Conservation (phyloP, 1,140 invertebrate genomes). For the Dendroctonus valens region DNA sequence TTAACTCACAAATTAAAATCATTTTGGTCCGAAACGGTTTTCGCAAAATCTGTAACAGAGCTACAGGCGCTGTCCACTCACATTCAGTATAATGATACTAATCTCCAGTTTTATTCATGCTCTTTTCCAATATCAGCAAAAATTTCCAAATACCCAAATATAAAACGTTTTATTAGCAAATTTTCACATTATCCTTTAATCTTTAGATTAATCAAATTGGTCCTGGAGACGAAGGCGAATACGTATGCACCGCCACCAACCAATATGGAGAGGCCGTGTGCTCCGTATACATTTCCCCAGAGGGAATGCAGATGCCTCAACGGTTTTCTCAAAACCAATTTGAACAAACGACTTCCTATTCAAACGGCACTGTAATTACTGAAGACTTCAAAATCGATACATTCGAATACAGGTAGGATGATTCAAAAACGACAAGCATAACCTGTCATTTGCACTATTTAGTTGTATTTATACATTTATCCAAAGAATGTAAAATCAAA, state of each 20-base stretch:
- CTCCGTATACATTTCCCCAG: conserved; percentile 93
- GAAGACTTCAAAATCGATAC: conserved; percentile 88
- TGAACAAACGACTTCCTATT: conserved; percentile 60
- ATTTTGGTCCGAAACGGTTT: no score
- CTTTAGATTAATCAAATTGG: conserved; percentile 83
- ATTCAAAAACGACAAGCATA: no score
- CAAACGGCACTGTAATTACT: conserved; percentile 65
- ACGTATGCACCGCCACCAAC: conserved; percentile 90
- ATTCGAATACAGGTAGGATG: conserved; percentile 75
- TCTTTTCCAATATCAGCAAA: no score
- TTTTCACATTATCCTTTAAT: background rate
- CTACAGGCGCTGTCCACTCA: no score
- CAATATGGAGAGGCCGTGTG: conserved; percentile 92
- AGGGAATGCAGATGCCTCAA: conserved; percentile 70
- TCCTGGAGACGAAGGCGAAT: conserved; percentile 93
- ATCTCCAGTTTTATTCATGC: no score
- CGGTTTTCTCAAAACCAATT: conserved; percentile 56
- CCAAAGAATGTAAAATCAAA: no score
- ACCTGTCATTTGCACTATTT: no score
- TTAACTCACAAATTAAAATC: no score
- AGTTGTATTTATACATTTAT: no score
- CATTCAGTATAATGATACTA: no score
- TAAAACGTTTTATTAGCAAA: background rate
- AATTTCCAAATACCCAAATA: background rate
- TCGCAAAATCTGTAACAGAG: no score